Evolutionary conservation across 2,113 vertebrate species (phyloP).

Genomic region (Dromaius novaehollandiae): DNA sequence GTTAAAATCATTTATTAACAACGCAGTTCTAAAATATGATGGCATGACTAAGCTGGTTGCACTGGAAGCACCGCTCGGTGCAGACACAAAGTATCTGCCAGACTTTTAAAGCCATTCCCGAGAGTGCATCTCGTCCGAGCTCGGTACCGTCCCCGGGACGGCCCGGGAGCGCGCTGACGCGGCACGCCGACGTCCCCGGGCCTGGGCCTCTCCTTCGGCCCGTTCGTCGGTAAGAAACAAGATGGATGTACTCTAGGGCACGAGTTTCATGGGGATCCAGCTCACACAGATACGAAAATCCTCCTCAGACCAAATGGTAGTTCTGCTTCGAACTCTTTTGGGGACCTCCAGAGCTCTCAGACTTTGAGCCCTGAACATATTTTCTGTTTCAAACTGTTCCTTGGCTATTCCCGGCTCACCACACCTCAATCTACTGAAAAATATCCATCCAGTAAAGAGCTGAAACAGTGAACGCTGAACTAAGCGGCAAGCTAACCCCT

Average conservation of each 20-base stretch:
- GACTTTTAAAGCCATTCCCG: neutral
- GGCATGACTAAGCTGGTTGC: neutral
- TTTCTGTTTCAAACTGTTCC: neutral
- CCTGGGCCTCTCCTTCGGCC: neutral
- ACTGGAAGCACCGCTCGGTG: neutral
- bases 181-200: rapidly evolving
- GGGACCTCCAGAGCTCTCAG: neutral
- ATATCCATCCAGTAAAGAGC: neutral
- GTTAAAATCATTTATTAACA: constrained; percentile 54
- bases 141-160: neutral
- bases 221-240: neutral
- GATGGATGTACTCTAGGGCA: neutral
- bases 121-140: neutral
- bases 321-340: neutral
- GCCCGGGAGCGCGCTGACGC: neutral
- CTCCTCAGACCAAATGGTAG: neutral
- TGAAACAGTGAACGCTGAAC: neutral
- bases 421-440: neutral
- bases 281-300: neutral
- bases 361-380: neutral
- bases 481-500: neutral
- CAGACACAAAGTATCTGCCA: neutral
- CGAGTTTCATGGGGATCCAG: neutral
- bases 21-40: neutral
- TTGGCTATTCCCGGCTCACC: neutral